Evolutionary conservation across 2,113 vertebrate genomes (phyloP).

Genomic region (Emydura subglobosa): DNA sequence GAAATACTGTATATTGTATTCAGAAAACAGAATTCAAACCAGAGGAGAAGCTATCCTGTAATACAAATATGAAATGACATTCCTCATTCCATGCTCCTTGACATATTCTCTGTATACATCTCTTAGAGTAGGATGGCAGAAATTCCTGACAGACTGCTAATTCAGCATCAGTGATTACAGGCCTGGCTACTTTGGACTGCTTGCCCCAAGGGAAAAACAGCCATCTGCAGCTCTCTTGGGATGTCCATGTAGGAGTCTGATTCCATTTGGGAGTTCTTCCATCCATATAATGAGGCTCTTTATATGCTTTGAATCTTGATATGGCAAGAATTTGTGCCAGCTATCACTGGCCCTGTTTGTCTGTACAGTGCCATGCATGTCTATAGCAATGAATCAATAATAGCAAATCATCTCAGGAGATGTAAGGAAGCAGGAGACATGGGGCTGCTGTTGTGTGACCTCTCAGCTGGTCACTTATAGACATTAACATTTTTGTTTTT

Average conservation of each 20-base stretch:
- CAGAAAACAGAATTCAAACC: too few species aligned
- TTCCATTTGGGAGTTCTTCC: neutral
- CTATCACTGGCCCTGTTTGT: neutral
- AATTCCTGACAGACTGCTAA: neutral
- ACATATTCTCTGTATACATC: neutral
- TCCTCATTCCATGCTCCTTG: neutral
- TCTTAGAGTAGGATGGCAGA: neutral
- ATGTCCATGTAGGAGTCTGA: rapidly evolving
- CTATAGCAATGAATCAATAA: neutral
- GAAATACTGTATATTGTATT: too few species aligned
- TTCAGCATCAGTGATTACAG: neutral
- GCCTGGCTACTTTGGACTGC: neutral
- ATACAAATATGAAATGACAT: rapidly evolving
- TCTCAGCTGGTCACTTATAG: slow-evolving; percentile 70
- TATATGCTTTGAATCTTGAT: neutral
- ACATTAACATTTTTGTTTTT: slow-evolving; percentile 75
- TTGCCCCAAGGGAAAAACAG: neutral
- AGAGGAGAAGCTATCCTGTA: neutral
- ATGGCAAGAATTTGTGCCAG: neutral
- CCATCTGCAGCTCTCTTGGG: neutral
- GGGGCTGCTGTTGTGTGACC: slow-evolving; percentile 38
- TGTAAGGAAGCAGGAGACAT: slow-evolving; percentile 7
- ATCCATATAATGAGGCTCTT: neutral
- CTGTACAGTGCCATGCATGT: neutral
- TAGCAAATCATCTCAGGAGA: neutral